Conservation (phyloP, 2,888 invertebrate genomes). For the Dione vanillae region DNA sequence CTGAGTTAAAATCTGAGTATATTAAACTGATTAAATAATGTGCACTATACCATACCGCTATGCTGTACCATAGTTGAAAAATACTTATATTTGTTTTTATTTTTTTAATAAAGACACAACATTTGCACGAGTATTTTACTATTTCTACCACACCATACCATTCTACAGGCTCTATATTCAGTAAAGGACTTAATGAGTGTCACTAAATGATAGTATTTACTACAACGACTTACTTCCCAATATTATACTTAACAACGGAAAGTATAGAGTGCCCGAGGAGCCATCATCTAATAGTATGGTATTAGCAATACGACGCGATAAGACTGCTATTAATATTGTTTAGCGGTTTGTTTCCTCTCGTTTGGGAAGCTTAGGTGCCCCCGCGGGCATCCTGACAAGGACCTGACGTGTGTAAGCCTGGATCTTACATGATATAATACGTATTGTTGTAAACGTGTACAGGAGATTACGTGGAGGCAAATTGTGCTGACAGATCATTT, state of each 20-base stretch:
- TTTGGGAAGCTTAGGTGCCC: slow-evolving; percentile 44
- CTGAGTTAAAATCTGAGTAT: too few species aligned
- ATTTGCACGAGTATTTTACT: too few species aligned
- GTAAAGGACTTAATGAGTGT: not conserved
- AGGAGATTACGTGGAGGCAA: slow-evolving; percentile 31
- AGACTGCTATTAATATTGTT: slow-evolving; percentile 53
- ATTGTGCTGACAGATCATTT: slow-evolving; percentile 32
- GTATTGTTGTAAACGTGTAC: slow-evolving; percentile 34
- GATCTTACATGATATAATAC: slow-evolving; percentile 34
- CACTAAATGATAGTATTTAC: not conserved
- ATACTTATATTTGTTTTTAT: too few species aligned
- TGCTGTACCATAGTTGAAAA: too few species aligned
- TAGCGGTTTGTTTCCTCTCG: slow-evolving; percentile 47
- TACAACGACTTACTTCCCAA: not conserved
- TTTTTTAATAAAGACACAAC: too few species aligned
- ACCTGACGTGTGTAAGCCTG: slow-evolving; percentile 37
- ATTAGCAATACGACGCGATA: slow-evolving; percentile 40
- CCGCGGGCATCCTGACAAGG: slow-evolving; percentile 32
- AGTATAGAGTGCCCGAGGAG: slow-evolving; percentile 8
- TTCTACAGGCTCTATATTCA: not conserved
- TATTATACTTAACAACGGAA: not conserved
- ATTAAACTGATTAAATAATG: too few species aligned
- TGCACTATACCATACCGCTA: too few species aligned
- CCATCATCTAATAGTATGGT: slow-evolving; percentile 12
- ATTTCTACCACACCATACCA: too few species aligned